Base-by-base conservation (phyloP, 35 echinoderm and acorn worm species). In the Apostichopus parvimensis region DNA sequence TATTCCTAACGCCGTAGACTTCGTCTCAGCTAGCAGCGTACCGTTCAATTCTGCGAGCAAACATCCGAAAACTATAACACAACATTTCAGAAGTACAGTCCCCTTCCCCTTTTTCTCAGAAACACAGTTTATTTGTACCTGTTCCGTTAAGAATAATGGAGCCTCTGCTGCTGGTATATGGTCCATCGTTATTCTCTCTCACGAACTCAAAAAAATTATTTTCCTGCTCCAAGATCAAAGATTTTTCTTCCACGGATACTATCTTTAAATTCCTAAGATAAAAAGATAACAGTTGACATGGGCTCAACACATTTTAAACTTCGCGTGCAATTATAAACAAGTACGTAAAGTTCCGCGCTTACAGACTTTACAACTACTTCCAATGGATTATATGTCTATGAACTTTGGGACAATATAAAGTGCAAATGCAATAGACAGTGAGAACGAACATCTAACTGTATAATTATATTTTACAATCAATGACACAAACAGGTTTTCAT, bases 181-280 rank as follows among this genome's bases (percentile, higher is more conserved):
- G 11, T 24, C 22, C 86, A 25, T 88, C 62, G 64, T 1, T 28
- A 6, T 72, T 24, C 5, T 72, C 26, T n/a, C 25, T 66, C 6
- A 73, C 52, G n/a, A 88, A 88, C n/a, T 88, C 86, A 73, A 72
- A 72, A 88, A 72, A 88, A 26, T 73, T 18, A 45, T 88, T 88
- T 61, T 88, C 86, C 72, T 88, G 86, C 64, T 88, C 61, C 24
- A 88, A 54, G 62, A 88, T 88, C 9, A 88, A 17, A 17, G 62
- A 66, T 28, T 73, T 8, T 26, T 72, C 86, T 6, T 72, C 64
- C 4, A 88, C 5, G 14, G 13, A 24, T 21, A 66, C 9, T 18
- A 88, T 68, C 24, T 72, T 88, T 34, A 73, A 65, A 45, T 88
- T 88, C 86, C 86, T 88, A 54, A 5, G 53, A 88, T 1, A 25